These are phyloP conservation scores for Talpa occidentalis DNA, from an alignment of 2,113 vertebrate species.

Conservation along the genomic window DNA sequence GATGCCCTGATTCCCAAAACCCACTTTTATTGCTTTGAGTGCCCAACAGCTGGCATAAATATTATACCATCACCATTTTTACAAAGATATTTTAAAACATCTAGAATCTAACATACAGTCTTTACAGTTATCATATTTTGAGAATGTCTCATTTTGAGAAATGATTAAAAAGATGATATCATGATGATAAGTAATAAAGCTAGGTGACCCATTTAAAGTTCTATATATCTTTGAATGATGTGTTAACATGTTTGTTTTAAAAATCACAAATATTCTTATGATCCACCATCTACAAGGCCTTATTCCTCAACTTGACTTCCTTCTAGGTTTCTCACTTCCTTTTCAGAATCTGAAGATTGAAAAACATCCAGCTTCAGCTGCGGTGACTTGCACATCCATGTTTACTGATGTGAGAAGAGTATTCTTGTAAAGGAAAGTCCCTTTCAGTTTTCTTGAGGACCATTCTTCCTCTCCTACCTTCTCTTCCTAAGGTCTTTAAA, in stretches of 20 bases:
- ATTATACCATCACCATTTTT: neutral
- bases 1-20: neutral
- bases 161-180: constrained; percentile 9
- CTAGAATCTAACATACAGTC: neutral
- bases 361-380: neutral
- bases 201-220: neutral
- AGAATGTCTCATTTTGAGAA: constrained; percentile 32
- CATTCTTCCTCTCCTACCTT: neutral
- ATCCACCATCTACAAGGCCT: neutral
- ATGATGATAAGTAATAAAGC: neutral
- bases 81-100: constrained; percentile 10
- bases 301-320: neutral
- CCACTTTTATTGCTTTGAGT: constrained; percentile 6
- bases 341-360: neutral
- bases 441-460: neutral
- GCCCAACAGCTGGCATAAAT: neutral
- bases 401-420: neutral
- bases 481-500: neutral
- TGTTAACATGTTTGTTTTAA: constrained; percentile 5
- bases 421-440: constrained; percentile 43
- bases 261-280: neutral
- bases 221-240: neutral
- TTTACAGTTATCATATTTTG: neutral
- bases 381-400: neutral
- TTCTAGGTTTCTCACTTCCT: constrained; percentile 41